Conservation (phyloP, 2,113 vertebrate species). For the Varanus salvator region DNA sequence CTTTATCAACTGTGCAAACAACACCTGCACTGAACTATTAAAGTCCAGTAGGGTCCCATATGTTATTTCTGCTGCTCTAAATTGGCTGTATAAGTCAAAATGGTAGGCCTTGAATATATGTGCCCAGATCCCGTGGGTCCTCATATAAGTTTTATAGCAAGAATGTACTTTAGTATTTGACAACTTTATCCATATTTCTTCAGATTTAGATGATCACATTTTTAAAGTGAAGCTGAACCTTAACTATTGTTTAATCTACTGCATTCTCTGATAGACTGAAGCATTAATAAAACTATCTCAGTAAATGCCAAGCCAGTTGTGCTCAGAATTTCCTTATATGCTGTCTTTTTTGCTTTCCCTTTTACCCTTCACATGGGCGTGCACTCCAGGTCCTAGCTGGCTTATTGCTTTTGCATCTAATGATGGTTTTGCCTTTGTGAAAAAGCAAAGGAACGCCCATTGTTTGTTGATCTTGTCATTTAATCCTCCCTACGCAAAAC, state of each 20-base stretch:
- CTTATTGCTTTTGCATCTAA: not conserved
- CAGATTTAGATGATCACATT: not conserved
- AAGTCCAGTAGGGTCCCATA: not conserved
- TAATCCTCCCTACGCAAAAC: too few species aligned
- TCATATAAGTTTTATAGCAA: not conserved
- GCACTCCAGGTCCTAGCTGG: not conserved
- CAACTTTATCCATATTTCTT: not conserved
- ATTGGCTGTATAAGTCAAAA: not conserved
- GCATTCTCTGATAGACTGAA: not conserved
- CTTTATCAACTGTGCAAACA: too few species aligned
- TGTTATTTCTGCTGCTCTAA: not conserved
- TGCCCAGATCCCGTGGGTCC: not conserved
- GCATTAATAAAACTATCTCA: not conserved
- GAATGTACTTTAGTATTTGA: not conserved
- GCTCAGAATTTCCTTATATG: not conserved
- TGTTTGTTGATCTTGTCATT: too few species aligned
- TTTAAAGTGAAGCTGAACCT: not conserved
- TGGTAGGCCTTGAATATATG: not conserved
- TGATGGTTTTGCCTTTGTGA: too few species aligned
- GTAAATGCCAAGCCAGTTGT: not conserved
- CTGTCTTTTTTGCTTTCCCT: not conserved
- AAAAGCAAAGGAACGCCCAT: too few species aligned
- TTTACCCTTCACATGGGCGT: not conserved
- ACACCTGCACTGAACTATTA: not conserved
- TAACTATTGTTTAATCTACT: not conserved